Evolutionary conservation across 1,140 invertebrate genomes (phyloP).

Genomic region (Drosophila nikananu): DNA sequence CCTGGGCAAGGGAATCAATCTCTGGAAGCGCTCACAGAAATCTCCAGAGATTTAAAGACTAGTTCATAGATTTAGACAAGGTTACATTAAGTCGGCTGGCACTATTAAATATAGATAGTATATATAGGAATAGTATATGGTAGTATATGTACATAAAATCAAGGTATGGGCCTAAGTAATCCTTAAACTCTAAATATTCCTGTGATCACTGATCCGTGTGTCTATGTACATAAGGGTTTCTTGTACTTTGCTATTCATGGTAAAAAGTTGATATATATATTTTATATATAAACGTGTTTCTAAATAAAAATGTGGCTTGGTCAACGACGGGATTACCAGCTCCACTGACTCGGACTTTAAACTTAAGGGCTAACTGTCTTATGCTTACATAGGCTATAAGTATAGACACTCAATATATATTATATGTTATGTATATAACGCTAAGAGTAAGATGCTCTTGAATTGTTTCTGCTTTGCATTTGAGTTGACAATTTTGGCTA

Average conservation of each 20-base stretch:
- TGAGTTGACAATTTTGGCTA: conserved; percentile 43
- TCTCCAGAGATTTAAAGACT: conserved; percentile 13
- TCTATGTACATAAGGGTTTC: conserved; percentile 12
- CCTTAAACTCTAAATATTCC: conserved; percentile 10
- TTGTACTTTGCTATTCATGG: conserved; percentile 25
- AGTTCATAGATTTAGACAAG: background rate
- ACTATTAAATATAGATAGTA: background rate
- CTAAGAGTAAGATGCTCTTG: conserved; percentile 11
- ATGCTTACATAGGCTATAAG: background rate
- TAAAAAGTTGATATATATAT: conserved; percentile 5
- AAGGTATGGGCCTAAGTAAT: conserved; percentile 4
- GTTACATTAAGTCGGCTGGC: conserved; percentile 24
- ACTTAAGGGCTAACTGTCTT: background rate
- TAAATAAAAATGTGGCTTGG: conserved; percentile 41
- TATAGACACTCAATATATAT: conserved; percentile 10
- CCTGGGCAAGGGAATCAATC: conserved; percentile 17
- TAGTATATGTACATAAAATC: conserved; percentile 6
- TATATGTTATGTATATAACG: background rate
- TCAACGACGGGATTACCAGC: conserved; percentile 55
- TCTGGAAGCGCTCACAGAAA: conserved; percentile 17
- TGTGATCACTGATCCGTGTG: conserved; percentile 12
- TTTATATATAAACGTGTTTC: background rate
- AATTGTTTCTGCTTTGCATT: conserved; percentile 31
- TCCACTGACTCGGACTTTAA: conserved; percentile 19
- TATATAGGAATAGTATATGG: background rate